Conservation (phyloP, 2,888 invertebrate genomes). For the Melanostoma scalare region DNA sequence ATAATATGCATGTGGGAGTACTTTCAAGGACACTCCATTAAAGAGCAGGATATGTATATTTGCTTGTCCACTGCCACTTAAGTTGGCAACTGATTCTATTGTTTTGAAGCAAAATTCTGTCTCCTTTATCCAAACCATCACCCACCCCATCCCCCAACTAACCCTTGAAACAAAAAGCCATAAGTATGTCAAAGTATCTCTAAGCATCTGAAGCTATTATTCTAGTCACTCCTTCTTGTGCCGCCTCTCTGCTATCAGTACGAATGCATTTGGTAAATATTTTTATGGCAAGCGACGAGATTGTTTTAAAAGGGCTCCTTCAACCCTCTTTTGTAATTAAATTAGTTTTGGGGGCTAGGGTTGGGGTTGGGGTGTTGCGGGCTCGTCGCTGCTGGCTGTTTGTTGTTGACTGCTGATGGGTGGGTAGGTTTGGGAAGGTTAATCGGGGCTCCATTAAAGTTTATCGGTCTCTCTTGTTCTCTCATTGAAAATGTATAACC, state of each 20-base stretch:
- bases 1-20: conserved; percentile 52
- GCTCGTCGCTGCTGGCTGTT: too few relatives aligned
- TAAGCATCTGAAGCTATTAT: conserved; percentile 45
- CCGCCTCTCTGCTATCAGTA: conserved; percentile 31
- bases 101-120: conserved; percentile 43
- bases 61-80: conserved; percentile 69
- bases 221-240: not conserved
- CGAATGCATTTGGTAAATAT: conserved; percentile 62
- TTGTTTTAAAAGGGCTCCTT: conserved; percentile 43
- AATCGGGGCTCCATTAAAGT: conserved; percentile 70
- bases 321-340: conserved; percentile 64
- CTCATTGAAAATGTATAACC: conserved; percentile 67
- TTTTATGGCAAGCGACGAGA: conserved; percentile 49
- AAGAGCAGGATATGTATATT: conserved; percentile 60
- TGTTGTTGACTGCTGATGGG: not conserved
- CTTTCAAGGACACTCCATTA: conserved; percentile 67
- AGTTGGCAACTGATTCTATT: conserved; percentile 67
- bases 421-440: conserved; percentile 39
- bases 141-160: not conserved
- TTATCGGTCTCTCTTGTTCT: conserved; percentile 59
- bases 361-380: too few relatives aligned
- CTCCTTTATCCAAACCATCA: conserved; percentile 13
- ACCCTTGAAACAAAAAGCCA: conserved; percentile 22
- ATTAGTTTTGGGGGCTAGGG: conserved; percentile 40
- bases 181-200: conserved; percentile 70